phyloP scores from a whole-genome alignment of 1,140 invertebrate genomes.

The Drosophila hydei region DNA sequence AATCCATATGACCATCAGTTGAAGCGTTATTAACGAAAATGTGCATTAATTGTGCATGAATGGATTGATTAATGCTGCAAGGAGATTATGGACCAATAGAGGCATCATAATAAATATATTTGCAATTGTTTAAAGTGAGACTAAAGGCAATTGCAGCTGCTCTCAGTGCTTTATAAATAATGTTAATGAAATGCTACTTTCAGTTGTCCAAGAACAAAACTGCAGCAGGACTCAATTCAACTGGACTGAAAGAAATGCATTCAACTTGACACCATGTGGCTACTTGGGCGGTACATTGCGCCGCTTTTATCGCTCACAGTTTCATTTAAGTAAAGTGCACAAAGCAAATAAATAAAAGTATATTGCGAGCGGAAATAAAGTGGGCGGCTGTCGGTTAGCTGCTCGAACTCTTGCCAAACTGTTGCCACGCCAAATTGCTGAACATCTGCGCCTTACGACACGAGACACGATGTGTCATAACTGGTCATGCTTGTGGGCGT shows the following conservation, averaged over 20 bases:
- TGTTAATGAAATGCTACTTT: slow-evolving; percentile 41
- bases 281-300: slow-evolving; percentile 11
- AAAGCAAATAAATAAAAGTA: slow-evolving; percentile 64
- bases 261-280: slow-evolving; percentile 43
- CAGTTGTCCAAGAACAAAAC: background rate
- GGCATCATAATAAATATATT: slow-evolving; percentile 45
- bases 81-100: slow-evolving; percentile 19
- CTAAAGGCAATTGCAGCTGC: slow-evolving; percentile 35
- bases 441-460: slow-evolving; percentile 47
- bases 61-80: slow-evolving; percentile 65
- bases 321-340: slow-evolving; percentile 56
- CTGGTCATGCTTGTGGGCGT: slow-evolving; percentile 40
- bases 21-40: slow-evolving; percentile 75
- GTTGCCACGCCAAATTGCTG: slow-evolving; percentile 26
- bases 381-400: background rate
- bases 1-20: slow-evolving; percentile 17
- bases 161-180: slow-evolving; percentile 62
- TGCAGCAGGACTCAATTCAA: slow-evolving; percentile 23
- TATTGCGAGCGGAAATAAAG: background rate
- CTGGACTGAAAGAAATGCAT: slow-evolving; percentile 44
- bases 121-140: slow-evolving; percentile 53
- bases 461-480: slow-evolving; percentile 52
- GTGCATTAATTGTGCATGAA: slow-evolving; percentile 70
- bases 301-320: slow-evolving; percentile 46
- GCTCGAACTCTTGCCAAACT: slow-evolving; percentile 24